Evolutionary conservation across 2,888 invertebrate species (phyloP).

Genomic region (Biston stratarius): DNA sequence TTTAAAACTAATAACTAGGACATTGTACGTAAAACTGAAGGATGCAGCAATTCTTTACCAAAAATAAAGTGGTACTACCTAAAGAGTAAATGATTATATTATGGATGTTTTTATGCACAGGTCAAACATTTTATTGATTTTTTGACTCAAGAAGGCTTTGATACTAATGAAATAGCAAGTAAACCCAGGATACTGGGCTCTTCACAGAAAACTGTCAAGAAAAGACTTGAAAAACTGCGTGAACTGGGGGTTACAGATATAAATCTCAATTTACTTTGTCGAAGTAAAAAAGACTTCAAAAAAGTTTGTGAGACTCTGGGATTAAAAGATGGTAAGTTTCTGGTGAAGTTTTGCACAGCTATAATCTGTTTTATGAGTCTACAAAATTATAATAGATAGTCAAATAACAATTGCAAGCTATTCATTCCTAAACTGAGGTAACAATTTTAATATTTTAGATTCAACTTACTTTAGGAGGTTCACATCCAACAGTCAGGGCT

Average conservation of each 20-base stretch:
- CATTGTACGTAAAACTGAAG: no score
- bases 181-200: conserved; percentile 85
- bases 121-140: conserved; percentile 87
- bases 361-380: no score
- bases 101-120: conserved; percentile 61
- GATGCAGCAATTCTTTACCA: no score
- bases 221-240: conserved; percentile 80
- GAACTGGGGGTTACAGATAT: conserved; percentile 76
- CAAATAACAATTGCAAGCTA: no score
- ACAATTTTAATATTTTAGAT: no score
- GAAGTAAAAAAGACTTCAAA: conserved; percentile 83
- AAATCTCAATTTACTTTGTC: conserved; percentile 85
- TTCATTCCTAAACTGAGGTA: no score
- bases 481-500: no score
- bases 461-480: no score
- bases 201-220: conserved; percentile 84
- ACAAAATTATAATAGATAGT: no score
- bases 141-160: conserved; percentile 82
- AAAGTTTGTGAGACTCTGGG: conserved; percentile 75
- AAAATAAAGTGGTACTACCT: no score
- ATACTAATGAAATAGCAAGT: conserved; percentile 80
- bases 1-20: background rate
- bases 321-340: conserved; percentile 19
- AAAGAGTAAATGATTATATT: conserved; percentile 1
- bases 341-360: background rate